These are phyloP conservation scores for Lydus trimaculatus DNA, from an alignment of 2,888 invertebrate genomes.

Conservation along the genomic window DNA sequence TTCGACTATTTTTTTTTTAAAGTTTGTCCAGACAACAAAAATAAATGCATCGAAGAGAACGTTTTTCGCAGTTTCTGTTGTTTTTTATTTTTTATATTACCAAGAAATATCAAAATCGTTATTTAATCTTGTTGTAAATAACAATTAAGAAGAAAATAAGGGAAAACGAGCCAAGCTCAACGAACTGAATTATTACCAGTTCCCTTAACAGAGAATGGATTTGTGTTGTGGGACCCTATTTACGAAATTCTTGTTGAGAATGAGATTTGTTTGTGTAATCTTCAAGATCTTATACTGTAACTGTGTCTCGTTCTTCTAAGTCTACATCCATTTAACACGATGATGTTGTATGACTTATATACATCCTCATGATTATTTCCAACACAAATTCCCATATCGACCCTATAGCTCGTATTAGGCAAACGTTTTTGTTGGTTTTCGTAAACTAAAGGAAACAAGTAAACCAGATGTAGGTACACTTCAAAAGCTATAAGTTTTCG, in stretches of 20 bases:
- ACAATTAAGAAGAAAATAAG: not conserved
- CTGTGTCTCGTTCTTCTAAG: not conserved
- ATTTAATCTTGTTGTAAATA: not conserved
- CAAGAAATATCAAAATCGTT: not conserved
- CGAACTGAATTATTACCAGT: not conserved
- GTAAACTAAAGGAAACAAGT: too few relatives aligned
- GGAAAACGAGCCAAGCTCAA: not conserved
- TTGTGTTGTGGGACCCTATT: slow-evolving; percentile 1
- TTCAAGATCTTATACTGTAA: not conserved
- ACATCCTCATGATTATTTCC: not conserved
- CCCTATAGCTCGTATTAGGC: too few relatives aligned
- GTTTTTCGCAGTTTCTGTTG: not conserved
- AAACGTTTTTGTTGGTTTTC: too few relatives aligned
- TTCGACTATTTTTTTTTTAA: slow-evolving; percentile 50
- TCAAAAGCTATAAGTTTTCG: not conserved
- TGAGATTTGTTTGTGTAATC: slow-evolving; percentile 6
- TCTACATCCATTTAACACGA: not conserved
- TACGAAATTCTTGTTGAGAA: not conserved
- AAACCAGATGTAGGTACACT: not conserved
- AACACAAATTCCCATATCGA: not conserved
- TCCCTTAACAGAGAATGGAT: not conserved
- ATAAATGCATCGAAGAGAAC: slow-evolving; percentile 21
- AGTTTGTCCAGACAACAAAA: slow-evolving; percentile 30
- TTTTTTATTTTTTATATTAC: not conserved
- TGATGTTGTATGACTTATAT: not conserved